A percentile compares a stretch with the other conserved stretches of the same genome.
Evolutionary conservation across 2,888 invertebrate species (phyloP).

Genomic region (Tipula unca): DNA sequence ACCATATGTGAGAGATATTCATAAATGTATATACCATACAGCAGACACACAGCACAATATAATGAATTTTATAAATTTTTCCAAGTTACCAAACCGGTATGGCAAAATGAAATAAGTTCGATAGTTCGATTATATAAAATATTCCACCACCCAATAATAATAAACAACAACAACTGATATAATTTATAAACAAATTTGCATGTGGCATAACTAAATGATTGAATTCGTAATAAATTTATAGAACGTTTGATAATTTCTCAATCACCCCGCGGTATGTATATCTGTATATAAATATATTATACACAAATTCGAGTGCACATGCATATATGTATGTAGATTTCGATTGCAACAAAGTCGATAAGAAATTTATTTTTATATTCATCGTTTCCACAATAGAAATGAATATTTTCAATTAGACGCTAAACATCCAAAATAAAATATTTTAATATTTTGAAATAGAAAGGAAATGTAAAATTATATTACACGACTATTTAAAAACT

Average conservation of each 20-base stretch:
- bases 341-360: not conserved
- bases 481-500: not conserved
- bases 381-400: not conserved
- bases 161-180: not conserved
- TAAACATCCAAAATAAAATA: not conserved
- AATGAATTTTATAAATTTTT: not conserved
- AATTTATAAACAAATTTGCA: not conserved
- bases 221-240: not conserved
- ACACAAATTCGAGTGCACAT: not conserved
- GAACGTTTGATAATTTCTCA: not conserved
- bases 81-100: not conserved
- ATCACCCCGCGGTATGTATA: not conserved
- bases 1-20: not conserved
- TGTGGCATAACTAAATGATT: not conserved
- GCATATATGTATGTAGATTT: not conserved
- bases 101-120: not conserved
- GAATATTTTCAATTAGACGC: not conserved
- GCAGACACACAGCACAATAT: not conserved
- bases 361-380: not conserved
- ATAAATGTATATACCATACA: not conserved
- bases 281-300: too few relatives aligned
- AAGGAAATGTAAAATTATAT: not conserved
- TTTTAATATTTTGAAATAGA: not conserved
- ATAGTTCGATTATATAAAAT: not conserved
- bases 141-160: not conserved